Evolutionary conservation across 2,113 vertebrate species (phyloP).

Genomic region (Balaeniceps rex): DNA sequence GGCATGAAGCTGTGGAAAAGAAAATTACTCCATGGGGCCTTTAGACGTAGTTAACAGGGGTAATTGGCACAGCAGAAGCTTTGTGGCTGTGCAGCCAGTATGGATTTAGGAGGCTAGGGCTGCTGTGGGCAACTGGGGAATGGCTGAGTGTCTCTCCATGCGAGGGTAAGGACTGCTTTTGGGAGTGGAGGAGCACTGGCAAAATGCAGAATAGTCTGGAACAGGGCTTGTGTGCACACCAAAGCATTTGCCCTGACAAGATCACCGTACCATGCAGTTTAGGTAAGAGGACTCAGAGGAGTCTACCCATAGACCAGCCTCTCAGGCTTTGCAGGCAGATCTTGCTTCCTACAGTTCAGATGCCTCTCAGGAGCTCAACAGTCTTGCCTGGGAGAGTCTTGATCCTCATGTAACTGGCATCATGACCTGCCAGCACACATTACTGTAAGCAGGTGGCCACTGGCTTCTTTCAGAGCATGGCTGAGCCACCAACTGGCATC

Average conservation of each 20-base stretch:
- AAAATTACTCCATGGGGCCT: not conserved
- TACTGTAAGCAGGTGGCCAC: not conserved
- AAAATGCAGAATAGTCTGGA: not conserved
- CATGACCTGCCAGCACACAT: not conserved
- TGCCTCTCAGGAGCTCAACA: not conserved
- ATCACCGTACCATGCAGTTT: not conserved
- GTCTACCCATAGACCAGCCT: not conserved
- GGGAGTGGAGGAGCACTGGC: not conserved
- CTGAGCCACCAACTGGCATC: not conserved
- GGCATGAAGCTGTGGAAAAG: not conserved
- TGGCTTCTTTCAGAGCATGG: not conserved
- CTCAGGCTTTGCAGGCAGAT: not conserved
- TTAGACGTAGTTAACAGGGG: not conserved
- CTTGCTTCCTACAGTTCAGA: not conserved
- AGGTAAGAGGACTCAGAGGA: not conserved
- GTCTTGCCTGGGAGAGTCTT: not conserved
- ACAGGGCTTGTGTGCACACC: not conserved
- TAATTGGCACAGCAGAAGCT: not conserved
- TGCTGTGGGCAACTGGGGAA: not conserved
- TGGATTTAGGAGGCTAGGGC: not conserved
- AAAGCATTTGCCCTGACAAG: not conserved
- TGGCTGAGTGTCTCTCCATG: not conserved
- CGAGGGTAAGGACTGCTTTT: not conserved
- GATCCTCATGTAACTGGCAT: not conserved
- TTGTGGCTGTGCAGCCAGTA: not conserved